Evolutionary conservation across 2,113 vertebrate species (phyloP).

Genomic region (Nothobranchius furzeri): DNA sequence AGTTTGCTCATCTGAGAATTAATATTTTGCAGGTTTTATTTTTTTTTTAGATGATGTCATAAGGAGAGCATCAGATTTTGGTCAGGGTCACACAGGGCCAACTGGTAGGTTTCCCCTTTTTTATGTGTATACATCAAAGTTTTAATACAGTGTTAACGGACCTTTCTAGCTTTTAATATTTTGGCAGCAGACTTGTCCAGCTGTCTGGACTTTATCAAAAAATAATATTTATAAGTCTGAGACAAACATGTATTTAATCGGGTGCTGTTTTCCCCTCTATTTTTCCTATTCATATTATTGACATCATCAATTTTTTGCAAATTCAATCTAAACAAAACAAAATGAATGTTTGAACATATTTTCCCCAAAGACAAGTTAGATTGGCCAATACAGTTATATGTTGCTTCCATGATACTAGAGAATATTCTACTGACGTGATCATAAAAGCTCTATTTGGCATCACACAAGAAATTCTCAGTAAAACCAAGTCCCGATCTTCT

Average conservation of each 20-base stretch:
- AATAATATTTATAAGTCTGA: no score
- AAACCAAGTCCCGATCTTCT: conserved; percentile 3
- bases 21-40: neutral
- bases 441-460: neutral
- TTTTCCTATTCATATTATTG: no score
- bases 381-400: neutral
- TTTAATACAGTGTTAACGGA: no score
- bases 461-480: neutral
- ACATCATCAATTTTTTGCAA: no score
- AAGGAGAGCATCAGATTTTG: conserved; percentile 80
- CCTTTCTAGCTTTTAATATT: neutral
- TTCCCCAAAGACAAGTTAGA: neutral
- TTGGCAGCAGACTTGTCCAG: no score
- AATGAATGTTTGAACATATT: neutral
- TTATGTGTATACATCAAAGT: neutral
- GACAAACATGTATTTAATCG: neutral
- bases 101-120: conserved; percentile 75
- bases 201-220: no score
- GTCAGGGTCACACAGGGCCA: conserved; percentile 93
- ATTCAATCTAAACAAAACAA: no score
- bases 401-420: neutral
- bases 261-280: neutral
- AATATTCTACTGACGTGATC: neutral
- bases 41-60: neutral
- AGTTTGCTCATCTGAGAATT: neutral